Conservation (phyloP, 2,113 vertebrate species). For the Odocoileus hemionus region DNA sequence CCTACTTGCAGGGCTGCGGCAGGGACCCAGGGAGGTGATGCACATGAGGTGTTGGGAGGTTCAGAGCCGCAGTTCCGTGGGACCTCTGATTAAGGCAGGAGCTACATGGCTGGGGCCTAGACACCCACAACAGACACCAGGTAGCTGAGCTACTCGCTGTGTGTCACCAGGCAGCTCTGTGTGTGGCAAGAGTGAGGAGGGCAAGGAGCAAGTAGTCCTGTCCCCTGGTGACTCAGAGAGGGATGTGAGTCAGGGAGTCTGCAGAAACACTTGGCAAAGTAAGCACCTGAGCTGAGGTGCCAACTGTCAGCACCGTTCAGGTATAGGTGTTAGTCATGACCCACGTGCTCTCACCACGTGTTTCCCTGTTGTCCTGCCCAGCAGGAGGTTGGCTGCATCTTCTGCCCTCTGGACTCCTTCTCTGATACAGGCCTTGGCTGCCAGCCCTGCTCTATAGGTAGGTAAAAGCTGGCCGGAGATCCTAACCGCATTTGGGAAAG, state of each 20-base stretch:
- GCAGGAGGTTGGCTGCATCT: slow-evolving; percentile 79
- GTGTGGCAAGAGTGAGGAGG: background rate
- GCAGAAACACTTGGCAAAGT: background rate
- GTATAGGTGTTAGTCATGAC: rapidly evolving
- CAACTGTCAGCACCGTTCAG: background rate
- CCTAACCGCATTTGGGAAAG: background rate
- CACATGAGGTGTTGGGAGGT: background rate
- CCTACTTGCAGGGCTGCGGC: background rate
- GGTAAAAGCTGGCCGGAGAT: background rate
- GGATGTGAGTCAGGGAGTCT: background rate
- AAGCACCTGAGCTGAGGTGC: background rate
- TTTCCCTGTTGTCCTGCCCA: slow-evolving; percentile 37
- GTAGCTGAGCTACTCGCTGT: background rate
- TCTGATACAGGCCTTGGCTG: slow-evolving; percentile 69
- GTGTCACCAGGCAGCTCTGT: no score
- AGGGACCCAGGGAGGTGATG: background rate
- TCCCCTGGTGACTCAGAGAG: background rate
- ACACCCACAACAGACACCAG: rapidly evolving
- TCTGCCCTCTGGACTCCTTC: slow-evolving; percentile 77
- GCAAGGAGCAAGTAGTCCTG: background rate
- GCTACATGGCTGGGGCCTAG: background rate
- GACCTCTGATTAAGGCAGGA: background rate
- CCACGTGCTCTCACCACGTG: background rate
- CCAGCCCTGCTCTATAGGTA: slow-evolving; percentile 86
- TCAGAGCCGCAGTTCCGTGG: background rate